phyloP scores from a whole-genome alignment of 2,888 invertebrate species.

The Merodon equestris region DNA sequence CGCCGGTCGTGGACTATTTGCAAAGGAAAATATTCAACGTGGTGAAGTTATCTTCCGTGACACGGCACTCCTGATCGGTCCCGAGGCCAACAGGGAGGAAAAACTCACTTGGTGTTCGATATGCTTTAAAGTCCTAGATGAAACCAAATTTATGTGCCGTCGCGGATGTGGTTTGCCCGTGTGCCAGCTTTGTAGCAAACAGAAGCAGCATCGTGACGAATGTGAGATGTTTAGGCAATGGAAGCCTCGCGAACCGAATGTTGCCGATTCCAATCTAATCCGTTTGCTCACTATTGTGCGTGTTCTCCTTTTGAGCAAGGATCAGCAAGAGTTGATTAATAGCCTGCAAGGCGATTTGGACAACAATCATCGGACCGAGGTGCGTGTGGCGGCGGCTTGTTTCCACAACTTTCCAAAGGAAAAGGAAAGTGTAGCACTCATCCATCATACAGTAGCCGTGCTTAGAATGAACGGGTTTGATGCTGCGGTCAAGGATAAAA shows the following conservation, averaged over 20 bases:
- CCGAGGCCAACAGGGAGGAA: slow-evolving; percentile 81
- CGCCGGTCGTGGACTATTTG: slow-evolving; percentile 86
- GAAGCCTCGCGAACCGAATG: slow-evolving; percentile 79
- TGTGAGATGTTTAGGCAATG: slow-evolving; percentile 83
- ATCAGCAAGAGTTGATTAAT: slow-evolving; percentile 75
- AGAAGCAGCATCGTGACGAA: slow-evolving; percentile 82
- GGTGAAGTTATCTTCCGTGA: slow-evolving; percentile 88
- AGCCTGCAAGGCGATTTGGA: slow-evolving; percentile 77
- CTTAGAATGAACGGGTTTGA: slow-evolving; percentile 78
- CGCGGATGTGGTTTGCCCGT: slow-evolving; percentile 85
- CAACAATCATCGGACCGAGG: slow-evolving; percentile 76
- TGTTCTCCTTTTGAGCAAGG: slow-evolving; percentile 75
- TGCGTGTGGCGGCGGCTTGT: slow-evolving; percentile 74
- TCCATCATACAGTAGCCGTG: slow-evolving; percentile 77
- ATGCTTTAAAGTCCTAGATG: slow-evolving; percentile 81
- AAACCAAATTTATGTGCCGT: slow-evolving; percentile 80
- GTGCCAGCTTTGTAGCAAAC: slow-evolving; percentile 84
- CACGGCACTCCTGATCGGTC: slow-evolving; percentile 84
- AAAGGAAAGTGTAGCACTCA: slow-evolving; percentile 75
- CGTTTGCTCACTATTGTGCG: slow-evolving; percentile 75
- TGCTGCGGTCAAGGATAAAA: slow-evolving; percentile 73
- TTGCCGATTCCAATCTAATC: slow-evolving; percentile 76
- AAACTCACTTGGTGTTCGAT: slow-evolving; percentile 82
- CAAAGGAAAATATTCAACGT: slow-evolving; percentile 82
- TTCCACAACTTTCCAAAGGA: slow-evolving; percentile 77